These are phyloP conservation scores for Rhyzopertha dominica DNA, from an alignment of 1,140 invertebrate genomes.

Conservation along the genomic window DNA sequence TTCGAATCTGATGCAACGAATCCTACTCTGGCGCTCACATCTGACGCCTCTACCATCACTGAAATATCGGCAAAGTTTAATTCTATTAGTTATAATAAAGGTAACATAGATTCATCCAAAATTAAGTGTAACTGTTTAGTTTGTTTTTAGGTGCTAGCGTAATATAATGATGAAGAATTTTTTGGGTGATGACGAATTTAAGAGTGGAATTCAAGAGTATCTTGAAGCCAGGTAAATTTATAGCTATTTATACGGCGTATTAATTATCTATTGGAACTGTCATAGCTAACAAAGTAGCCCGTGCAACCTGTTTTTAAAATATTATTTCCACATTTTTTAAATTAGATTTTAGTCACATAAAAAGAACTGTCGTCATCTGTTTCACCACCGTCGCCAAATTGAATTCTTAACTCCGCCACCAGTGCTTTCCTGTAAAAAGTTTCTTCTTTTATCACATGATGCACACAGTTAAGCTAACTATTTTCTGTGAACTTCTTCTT, in stretches of 20 bases:
- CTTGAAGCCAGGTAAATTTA: slow-evolving; percentile 46
- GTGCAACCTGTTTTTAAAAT: slow-evolving; percentile 34
- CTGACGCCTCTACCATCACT: slow-evolving; percentile 21
- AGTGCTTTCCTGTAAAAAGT: too few relatives aligned
- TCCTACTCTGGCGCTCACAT: slow-evolving; percentile 36
- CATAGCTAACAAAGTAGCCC: neutral
- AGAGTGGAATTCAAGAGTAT: slow-evolving; percentile 53
- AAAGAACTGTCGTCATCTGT: neutral
- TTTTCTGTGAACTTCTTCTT: too few relatives aligned
- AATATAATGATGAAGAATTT: slow-evolving; percentile 67
- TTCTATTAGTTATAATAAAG: slow-evolving; percentile 56
- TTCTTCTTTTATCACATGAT: too few relatives aligned
- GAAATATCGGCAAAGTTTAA: slow-evolving; percentile 51
- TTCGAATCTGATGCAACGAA: slow-evolving; percentile 26
- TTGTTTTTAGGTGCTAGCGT: too few relatives aligned
- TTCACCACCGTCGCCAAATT: too few relatives aligned
- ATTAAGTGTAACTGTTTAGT: too few relatives aligned
- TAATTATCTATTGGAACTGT: neutral
- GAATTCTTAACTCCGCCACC: too few relatives aligned
- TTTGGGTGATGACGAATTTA: slow-evolving; percentile 57
- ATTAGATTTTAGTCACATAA: neutral
- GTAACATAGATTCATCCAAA: too few relatives aligned
- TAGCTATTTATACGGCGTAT: neutral
- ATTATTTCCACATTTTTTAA: too few relatives aligned
- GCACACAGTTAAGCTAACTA: too few relatives aligned